A percentile compares a stretch with the other conserved stretches of the same genome.
Evolutionary conservation across 2,888 invertebrate genomes (phyloP).

Genomic region (Phaedon cochleariae): DNA sequence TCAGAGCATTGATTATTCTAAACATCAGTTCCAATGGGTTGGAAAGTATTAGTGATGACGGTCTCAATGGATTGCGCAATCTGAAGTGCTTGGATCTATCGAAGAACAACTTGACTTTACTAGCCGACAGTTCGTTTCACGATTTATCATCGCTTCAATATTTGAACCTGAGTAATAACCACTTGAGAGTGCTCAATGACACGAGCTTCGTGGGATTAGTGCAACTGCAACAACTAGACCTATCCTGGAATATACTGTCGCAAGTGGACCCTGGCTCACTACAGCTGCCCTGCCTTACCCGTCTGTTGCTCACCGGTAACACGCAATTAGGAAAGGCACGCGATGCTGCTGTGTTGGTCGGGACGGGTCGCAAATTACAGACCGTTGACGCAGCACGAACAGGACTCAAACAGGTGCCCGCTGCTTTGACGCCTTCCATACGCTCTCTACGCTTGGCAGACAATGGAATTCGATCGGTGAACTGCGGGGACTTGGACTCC

Average conservation of each 20-base stretch:
- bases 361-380: conserved; percentile 80
- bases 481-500: conserved; percentile 87
- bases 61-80: conserved; percentile 69
- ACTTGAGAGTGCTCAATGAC: conserved; percentile 70
- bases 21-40: conserved; percentile 76
- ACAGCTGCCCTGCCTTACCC: conserved; percentile 78
- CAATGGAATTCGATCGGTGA: conserved; percentile 77
- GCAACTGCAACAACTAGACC: conserved; percentile 73
- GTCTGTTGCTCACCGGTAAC: conserved; percentile 83
- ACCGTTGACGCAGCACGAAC: conserved; percentile 86
- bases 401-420: conserved; percentile 84
- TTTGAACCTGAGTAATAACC: conserved; percentile 77
- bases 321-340: conserved; percentile 71
- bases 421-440: conserved; percentile 86
- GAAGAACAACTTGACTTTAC: conserved; percentile 69
- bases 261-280: conserved; percentile 72
- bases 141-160: conserved; percentile 71
- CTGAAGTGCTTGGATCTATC: conserved; percentile 77
- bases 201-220: conserved; percentile 71
- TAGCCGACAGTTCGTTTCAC: conserved; percentile 68
- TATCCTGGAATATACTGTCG: conserved; percentile 74
- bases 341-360: conserved; percentile 69
- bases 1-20: conserved; percentile 69
- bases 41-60: conserved; percentile 65
- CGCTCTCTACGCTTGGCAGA: conserved; percentile 80